Evolutionary conservation across 2,888 invertebrate genomes (phyloP).

Genomic region (Busseola fusca): DNA sequence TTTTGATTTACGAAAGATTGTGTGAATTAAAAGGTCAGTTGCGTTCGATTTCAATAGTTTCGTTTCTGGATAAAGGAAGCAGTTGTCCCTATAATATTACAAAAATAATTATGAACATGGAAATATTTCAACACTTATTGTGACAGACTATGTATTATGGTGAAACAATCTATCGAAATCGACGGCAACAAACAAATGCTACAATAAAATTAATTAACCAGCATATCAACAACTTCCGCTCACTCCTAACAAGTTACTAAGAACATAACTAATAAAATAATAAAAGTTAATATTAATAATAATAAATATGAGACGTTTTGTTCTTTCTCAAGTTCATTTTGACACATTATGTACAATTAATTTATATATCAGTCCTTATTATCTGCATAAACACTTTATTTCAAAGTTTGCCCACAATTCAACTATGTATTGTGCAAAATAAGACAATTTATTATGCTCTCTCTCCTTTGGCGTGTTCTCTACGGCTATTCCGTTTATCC

Average conservation of each 20-base stretch:
- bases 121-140: constrained; percentile 72
- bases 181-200: constrained; percentile 71
- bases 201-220: constrained; percentile 81
- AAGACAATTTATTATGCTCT: constrained; percentile 72
- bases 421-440: constrained; percentile 69
- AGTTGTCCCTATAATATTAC: constrained; percentile 67
- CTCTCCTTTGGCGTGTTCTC: constrained; percentile 66
- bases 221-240: constrained; percentile 79
- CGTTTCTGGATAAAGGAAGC: constrained; percentile 60
- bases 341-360: constrained; percentile 82
- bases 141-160: constrained; percentile 59
- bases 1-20: constrained; percentile 59
- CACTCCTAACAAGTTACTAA: constrained; percentile 77
- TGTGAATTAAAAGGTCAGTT: constrained; percentile 68
- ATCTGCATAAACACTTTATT: constrained; percentile 67
- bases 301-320: constrained; percentile 86
- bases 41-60: constrained; percentile 50
- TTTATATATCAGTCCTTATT: constrained; percentile 82
- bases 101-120: constrained; percentile 73
- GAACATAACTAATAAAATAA: constrained; percentile 70
- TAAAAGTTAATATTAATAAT: constrained; percentile 72
- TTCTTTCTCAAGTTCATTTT: constrained; percentile 82
- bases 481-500: neutral
- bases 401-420: constrained; percentile 60
- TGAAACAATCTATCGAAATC: constrained; percentile 68